Evolutionary conservation across 2,888 invertebrate species (phyloP).

Genomic region (Tachina grossa): DNA sequence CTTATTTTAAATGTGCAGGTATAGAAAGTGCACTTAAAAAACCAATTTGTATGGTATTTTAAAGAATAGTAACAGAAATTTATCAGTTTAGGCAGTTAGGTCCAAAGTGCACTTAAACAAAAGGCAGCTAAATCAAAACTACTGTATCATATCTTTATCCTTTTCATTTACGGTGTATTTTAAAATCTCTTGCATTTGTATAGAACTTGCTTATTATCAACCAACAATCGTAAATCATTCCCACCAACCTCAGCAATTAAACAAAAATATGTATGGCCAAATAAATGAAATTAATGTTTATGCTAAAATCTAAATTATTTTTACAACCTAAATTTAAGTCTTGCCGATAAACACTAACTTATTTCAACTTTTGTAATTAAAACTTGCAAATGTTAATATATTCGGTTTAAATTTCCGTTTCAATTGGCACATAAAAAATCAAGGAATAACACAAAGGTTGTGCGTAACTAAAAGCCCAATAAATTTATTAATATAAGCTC

Average conservation of each 20-base stretch:
- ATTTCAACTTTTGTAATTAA: neutral
- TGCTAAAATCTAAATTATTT: neutral
- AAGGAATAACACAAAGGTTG: neutral
- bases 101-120: too few relatives aligned
- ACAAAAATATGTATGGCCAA: neutral
- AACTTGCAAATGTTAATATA: conserved; percentile 4
- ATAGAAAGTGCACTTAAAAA: too few relatives aligned
- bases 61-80: too few relatives aligned
- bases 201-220: too few relatives aligned
- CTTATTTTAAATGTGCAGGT: too few relatives aligned
- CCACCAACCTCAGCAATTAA: neutral
- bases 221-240: too few relatives aligned
- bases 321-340: neutral
- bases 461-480: conserved; percentile 1
- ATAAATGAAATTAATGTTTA: conserved; percentile 1
- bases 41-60: too few relatives aligned
- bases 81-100: too few relatives aligned
- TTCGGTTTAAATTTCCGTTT: neutral
- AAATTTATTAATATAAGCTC: conserved; percentile 6
- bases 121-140: too few relatives aligned
- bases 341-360: neutral
- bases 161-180: too few relatives aligned
- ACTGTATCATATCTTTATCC: too few relatives aligned
- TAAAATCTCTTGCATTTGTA: too few relatives aligned
- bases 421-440: neutral